Evolutionary conservation across 2,888 invertebrate species (phyloP), one percentile per base, ranked within the genome.

Genomic region (Shargacucullia verbasci): DNA sequence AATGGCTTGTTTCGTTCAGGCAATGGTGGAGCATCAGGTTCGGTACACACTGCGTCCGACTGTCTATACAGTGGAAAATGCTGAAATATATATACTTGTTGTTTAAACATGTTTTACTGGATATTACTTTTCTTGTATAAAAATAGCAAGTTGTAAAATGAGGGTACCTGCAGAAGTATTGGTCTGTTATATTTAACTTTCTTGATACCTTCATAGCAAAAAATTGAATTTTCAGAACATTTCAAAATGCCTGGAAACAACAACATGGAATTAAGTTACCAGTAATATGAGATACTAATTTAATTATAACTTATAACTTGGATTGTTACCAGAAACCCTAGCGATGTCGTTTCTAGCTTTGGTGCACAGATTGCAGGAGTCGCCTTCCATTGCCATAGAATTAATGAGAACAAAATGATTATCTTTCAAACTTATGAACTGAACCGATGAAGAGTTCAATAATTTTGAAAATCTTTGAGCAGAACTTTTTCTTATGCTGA

Each of bases 321-420:
- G n/a, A 27, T 12, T 15, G 20, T 41, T 76, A 96, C 97, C 94
- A 79, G 96, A 94, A 73, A 97, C 95, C 85, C 95, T 93, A 53
- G 94, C 87, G 46, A 97, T 83, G 64, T 95, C 91, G 11, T 94
- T 85, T 85, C 96, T 96, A 0, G 99, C 98, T 52, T 96, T 95
- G 52, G 91, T 91, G 87, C 99, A 99, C 49, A 99, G 94, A 72
- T 95, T 95, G 85, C 99, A 99, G 1, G 96, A 96, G 87, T 99
- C 99, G 0, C 98, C 98, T 89, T 99, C 97, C 94, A 99, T 94
- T 11, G 99, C 99, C 98, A 99, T 99, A 62, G 99, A 99, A 87
- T 99, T 99, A 7, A 99, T 87, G 31, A 98, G 87, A 8, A 99
- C 96, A 92, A 99, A 99, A 84, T 98, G 96, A 84, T 96, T 97